A percentile compares a stretch with the other conserved stretches of the same genome.
These are phyloP conservation scores for Tigriopus japonicus DNA, from an alignment of 1,140 invertebrate genomes.

Conservation along the genomic window DNA sequence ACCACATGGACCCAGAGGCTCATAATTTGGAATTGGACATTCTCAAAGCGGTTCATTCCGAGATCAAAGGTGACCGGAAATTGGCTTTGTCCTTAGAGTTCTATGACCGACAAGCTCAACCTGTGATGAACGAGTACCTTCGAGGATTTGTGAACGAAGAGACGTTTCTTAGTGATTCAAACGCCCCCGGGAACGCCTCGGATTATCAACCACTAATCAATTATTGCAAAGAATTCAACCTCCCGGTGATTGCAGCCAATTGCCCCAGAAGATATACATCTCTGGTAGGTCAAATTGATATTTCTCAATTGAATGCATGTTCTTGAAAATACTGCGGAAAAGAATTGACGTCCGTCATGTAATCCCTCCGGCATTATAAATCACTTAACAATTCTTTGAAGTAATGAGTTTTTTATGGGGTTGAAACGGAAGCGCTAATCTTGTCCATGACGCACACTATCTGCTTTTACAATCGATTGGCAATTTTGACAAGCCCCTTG, in stretches of 20 bases:
- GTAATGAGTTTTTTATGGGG: too few species aligned
- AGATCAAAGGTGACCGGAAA: background rate
- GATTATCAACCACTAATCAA: conserved; percentile 7
- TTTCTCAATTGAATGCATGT: too few species aligned
- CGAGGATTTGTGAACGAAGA: background rate
- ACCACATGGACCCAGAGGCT: conserved; percentile 1
- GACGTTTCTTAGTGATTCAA: conserved; percentile 1
- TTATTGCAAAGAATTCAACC: background rate
- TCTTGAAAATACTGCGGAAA: too few species aligned
- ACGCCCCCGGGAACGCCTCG: background rate
- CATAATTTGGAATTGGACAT: conserved; percentile 3
- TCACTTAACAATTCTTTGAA: too few species aligned
- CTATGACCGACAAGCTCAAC: conserved; percentile 2
- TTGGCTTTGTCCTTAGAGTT: conserved; percentile 7
- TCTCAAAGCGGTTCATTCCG: background rate
- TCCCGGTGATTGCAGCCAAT: conserved; percentile 3
- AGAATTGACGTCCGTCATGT: too few species aligned
- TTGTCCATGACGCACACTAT: too few species aligned
- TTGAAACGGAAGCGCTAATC: too few species aligned
- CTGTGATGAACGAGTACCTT: conserved; percentile 6
- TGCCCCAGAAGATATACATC: background rate
- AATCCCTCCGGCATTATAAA: too few species aligned
- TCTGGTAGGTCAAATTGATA: background rate
- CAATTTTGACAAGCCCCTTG: too few species aligned
- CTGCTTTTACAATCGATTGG: too few species aligned